Conservation (phyloP, 1,140 invertebrate species). For the Papilio aristodemus region DNA sequence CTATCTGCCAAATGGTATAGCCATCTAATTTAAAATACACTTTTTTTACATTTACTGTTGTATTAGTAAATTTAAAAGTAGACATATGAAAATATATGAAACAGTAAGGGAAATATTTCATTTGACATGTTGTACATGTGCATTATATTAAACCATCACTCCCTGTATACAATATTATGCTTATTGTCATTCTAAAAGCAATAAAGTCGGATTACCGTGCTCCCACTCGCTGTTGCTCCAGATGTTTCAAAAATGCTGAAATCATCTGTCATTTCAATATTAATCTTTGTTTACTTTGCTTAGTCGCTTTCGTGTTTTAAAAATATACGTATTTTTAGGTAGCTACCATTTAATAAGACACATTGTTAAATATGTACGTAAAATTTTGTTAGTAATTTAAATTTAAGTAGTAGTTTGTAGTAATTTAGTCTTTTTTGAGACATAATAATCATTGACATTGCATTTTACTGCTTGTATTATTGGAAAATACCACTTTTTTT, state of each 20-base stretch:
- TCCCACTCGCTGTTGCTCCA: conserved; percentile 7
- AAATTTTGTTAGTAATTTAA: too few species aligned
- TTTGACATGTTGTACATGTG: conserved; percentile 12
- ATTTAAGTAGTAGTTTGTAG: too few species aligned
- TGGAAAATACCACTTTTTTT: too few species aligned
- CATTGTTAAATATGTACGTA: not conserved
- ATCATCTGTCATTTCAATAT: conserved; percentile 27
- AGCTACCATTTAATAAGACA: not conserved
- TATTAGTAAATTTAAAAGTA: too few species aligned
- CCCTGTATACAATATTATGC: conserved; percentile 15
- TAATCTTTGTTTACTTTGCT: conserved; percentile 22
- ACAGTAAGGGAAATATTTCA: conserved; percentile 5
- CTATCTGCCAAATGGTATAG: too few species aligned
- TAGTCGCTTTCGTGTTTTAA: conserved; percentile 12
- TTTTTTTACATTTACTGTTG: too few species aligned
- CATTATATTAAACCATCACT: conserved; percentile 1
- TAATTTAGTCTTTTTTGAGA: too few species aligned
- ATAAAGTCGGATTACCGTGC: conserved; percentile 14
- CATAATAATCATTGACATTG: too few species aligned
- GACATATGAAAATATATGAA: not conserved
- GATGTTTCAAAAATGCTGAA: conserved; percentile 24
- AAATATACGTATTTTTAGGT: not conserved
- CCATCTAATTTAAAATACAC: too few species aligned
- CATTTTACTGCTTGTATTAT: too few species aligned
- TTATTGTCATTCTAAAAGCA: conserved; percentile 27